phyloP scores from a whole-genome alignment of 2,113 vertebrate species.

The Ctenomys sociabilis region DNA sequence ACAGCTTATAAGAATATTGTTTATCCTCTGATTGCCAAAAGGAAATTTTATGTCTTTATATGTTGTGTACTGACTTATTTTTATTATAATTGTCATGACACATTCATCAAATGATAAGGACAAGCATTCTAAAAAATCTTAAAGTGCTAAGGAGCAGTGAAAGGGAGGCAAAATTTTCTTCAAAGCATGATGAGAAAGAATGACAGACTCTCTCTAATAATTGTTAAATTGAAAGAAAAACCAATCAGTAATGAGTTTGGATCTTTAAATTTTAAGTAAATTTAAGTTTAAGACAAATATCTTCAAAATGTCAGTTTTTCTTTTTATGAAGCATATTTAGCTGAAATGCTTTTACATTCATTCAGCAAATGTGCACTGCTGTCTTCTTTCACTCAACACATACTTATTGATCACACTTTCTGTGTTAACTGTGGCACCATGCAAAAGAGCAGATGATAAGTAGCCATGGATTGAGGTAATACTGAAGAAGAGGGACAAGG shows the following conservation, averaged over 20 bases:
- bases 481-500: neutral
- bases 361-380: neutral
- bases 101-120: neutral
- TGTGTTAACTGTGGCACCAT: neutral
- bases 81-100: neutral
- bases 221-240: neutral
- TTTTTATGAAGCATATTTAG: neutral
- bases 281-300: neutral
- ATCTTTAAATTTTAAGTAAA: neutral
- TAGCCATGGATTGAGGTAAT: neutral
- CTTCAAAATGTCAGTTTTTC: neutral
- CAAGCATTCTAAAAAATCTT: neutral
- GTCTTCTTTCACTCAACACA: neutral
- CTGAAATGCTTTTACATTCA: neutral
- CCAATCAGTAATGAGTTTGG: neutral
- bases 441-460: neutral
- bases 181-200: neutral
- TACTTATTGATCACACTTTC: neutral
- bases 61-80: neutral
- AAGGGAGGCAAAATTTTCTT: neutral
- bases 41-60: neutral
- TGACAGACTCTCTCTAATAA: neutral
- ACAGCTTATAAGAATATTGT: neutral
- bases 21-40: neutral
- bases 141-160: neutral